These are phyloP conservation scores for Andrena flavipes DNA, from an alignment of 2,888 invertebrate species.

Conservation along the genomic window DNA sequence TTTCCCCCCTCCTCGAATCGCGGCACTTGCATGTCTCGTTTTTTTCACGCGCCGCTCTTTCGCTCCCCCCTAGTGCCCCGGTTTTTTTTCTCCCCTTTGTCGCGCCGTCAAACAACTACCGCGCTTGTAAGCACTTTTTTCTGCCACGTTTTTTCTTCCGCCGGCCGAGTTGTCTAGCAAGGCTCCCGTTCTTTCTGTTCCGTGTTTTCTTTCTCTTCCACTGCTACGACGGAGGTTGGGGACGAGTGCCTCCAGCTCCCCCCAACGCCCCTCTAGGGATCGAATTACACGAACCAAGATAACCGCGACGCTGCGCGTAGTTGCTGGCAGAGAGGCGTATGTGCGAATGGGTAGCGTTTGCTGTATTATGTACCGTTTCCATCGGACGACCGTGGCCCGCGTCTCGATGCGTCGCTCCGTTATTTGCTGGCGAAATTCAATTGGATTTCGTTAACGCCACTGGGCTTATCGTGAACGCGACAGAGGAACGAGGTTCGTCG, in stretches of 20 bases:
- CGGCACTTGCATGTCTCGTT: conserved; percentile 49
- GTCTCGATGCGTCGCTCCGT: conserved; percentile 5
- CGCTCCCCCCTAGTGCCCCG: not conserved
- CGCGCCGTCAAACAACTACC: conserved; percentile 31
- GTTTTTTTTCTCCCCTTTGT: not conserved
- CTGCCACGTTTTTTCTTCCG: conserved; percentile 25
- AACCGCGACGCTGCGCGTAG: not conserved
- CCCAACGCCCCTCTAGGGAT: conserved; percentile 29
- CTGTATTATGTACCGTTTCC: conserved; percentile 28
- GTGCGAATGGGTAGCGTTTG: conserved; percentile 20
- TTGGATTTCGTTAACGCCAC: conserved; percentile 22
- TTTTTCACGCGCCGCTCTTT: conserved; percentile 50
- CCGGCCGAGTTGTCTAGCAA: conserved; percentile 37
- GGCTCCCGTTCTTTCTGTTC: conserved; percentile 10
- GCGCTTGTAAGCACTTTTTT: conserved; percentile 42
- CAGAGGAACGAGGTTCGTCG: not conserved
- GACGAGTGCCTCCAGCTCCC: not conserved
- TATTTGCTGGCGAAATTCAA: conserved; percentile 33
- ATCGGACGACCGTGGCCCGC: not conserved
- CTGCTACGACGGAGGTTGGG: not conserved
- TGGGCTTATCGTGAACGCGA: conserved; percentile 31
- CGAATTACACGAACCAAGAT: conserved; percentile 54
- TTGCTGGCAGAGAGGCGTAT: conserved; percentile 19
- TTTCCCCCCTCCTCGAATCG: conserved; percentile 28
- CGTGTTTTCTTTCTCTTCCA: conserved; percentile 11